phyloP scores from a whole-genome alignment of 2,113 vertebrate species.

The Pipa parva region DNA sequence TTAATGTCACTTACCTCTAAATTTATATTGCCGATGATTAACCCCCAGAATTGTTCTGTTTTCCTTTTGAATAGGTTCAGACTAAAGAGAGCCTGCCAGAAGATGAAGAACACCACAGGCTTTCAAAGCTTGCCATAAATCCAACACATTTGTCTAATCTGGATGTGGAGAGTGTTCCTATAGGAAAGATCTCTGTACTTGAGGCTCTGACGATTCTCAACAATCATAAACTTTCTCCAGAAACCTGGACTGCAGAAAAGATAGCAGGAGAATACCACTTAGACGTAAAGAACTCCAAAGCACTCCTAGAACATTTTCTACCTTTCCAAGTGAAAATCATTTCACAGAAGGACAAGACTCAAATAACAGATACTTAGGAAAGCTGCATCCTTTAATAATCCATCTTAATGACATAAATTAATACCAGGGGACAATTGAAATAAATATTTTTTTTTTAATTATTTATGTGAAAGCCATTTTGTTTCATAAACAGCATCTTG shows the following conservation, averaged over 20 bases:
- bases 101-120: constrained; percentile 62
- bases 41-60: constrained; percentile 39
- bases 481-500: no score
- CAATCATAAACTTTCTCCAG: constrained; percentile 74
- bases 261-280: constrained; percentile 80
- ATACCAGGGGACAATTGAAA: no score
- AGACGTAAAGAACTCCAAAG: constrained; percentile 73
- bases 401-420: no score
- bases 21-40: no score
- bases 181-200: constrained; percentile 78
- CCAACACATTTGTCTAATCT: constrained; percentile 45
- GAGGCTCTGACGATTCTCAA: constrained; percentile 78
- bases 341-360: constrained; percentile 60
- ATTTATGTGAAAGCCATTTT: no score
- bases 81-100: background rate
- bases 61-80: constrained; percentile 45
- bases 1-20: no score
- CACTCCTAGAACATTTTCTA: constrained; percentile 76
- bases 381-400: no score
- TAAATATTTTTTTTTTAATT: no score
- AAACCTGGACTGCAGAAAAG: constrained; percentile 80
- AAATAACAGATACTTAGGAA: constrained; percentile 48
- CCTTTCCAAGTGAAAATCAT: constrained; percentile 75
- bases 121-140: constrained; percentile 55
- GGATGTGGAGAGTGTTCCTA: constrained; percentile 67